A percentile compares a stretch with the other conserved stretches of the same genome.
Evolutionary conservation across 2,797 vertebrate genomes (phyloP).

Genomic region (Ispidina lecontei): DNA sequence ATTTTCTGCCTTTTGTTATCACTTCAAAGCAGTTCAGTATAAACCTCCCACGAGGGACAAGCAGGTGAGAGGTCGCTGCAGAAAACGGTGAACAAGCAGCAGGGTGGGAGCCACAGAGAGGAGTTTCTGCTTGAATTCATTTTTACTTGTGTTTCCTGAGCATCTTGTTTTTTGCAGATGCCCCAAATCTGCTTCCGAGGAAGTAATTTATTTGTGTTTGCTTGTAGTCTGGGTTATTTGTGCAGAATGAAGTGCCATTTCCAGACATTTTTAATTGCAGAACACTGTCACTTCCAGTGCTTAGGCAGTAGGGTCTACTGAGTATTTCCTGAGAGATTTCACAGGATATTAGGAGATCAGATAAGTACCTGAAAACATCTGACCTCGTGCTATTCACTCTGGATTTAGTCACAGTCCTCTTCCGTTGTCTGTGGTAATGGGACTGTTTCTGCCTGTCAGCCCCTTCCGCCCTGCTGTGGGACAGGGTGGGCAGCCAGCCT

Average conservation of each 20-base stretch:
- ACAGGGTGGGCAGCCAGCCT: not conserved
- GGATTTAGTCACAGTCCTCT: not conserved
- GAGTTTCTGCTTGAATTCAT: accelerated
- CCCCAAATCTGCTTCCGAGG: not conserved
- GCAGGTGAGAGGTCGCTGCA: not conserved
- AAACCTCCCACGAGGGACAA: not conserved
- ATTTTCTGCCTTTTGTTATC: not conserved
- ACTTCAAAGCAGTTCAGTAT: not conserved
- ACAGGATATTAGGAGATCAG: constrained; percentile 24
- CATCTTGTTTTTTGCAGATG: not conserved
- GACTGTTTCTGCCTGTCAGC: not conserved
- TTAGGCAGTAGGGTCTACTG: not conserved
- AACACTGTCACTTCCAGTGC: not conserved
- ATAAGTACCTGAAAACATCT: not conserved
- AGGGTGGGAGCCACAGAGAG: not conserved
- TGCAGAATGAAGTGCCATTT: not conserved
- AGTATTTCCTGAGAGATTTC: constrained; percentile 32
- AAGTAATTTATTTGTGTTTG: not conserved
- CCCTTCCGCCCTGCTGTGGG: not conserved
- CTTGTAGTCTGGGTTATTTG: not conserved
- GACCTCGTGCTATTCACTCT: not conserved
- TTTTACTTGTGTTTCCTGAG: not conserved
- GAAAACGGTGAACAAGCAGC: not conserved
- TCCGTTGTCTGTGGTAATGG: accelerated
- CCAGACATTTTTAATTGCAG: constrained; percentile 30